Evolutionary conservation across 2,888 invertebrate species (phyloP).

Genomic region (Thera britannica): DNA sequence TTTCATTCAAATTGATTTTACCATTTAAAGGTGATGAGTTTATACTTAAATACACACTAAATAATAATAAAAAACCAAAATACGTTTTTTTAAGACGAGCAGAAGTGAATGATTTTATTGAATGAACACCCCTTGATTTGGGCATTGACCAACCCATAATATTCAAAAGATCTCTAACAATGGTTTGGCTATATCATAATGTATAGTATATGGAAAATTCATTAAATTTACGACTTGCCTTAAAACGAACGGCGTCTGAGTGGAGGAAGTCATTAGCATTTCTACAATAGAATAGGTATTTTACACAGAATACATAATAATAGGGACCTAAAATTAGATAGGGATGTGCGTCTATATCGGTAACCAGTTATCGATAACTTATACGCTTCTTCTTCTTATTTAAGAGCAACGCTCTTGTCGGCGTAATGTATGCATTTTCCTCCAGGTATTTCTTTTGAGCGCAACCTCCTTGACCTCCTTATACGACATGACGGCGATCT

Average conservation of each 20-base stretch:
- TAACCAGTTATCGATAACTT: neutral
- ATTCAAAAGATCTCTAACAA: conserved; percentile 37
- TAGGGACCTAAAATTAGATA: conserved; percentile 47
- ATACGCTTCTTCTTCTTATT: too few relatives aligned
- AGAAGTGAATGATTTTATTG: too few relatives aligned
- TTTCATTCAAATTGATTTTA: too few relatives aligned
- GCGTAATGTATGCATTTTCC: too few relatives aligned
- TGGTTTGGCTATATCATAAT: conserved; percentile 38
- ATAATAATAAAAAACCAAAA: too few relatives aligned
- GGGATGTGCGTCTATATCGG: conserved; percentile 46
- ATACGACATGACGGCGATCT: too few relatives aligned
- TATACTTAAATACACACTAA: too few relatives aligned
- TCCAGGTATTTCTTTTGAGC: too few relatives aligned
- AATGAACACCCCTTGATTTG: neutral
- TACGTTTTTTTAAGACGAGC: too few relatives aligned
- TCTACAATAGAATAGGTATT: conserved; percentile 68
- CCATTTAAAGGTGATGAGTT: too few relatives aligned
- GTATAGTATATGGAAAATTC: conserved; percentile 59
- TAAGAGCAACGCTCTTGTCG: too few relatives aligned
- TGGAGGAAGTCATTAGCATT: conserved; percentile 79
- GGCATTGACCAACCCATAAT: neutral
- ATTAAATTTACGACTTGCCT: conserved; percentile 64
- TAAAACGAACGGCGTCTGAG: conserved; percentile 62
- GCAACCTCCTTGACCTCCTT: too few relatives aligned
- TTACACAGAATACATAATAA: conserved; percentile 22